These are phyloP conservation scores for Liasis olivaceus DNA, from an alignment of 2,797 vertebrate genomes.

Conservation along the genomic window DNA sequence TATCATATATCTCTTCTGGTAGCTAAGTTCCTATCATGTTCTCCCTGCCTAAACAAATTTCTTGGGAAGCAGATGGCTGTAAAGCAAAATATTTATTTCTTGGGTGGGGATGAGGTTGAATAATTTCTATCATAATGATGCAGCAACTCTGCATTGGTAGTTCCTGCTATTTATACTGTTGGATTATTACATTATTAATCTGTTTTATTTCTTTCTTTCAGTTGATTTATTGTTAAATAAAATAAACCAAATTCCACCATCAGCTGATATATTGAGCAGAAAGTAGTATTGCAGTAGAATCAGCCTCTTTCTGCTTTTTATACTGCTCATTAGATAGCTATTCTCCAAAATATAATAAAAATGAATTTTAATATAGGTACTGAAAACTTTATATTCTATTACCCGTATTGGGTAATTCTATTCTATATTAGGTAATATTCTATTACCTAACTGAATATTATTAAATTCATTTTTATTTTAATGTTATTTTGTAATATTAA, in stretches of 20 bases:
- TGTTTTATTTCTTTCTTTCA: slow-evolving; percentile 48
- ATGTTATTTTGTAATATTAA: slow-evolving; percentile 63
- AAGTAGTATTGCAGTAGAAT: slow-evolving; percentile 33
- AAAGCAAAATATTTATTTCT: not conserved
- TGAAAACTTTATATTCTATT: not conserved
- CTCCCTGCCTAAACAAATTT: fast-evolving
- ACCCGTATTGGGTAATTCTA: no score
- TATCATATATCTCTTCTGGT: not conserved
- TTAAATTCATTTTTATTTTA: slow-evolving; percentile 36
- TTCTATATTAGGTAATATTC: no score
- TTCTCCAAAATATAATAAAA: slow-evolving; percentile 55
- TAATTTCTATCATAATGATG: slow-evolving; percentile 5
- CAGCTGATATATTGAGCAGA: slow-evolving; percentile 16
- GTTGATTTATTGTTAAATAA: slow-evolving; percentile 23
- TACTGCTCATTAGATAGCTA: slow-evolving; percentile 58
- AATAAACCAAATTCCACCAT: not conserved
- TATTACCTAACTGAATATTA: not conserved
- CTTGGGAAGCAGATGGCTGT: not conserved
- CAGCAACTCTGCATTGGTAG: fast-evolving
- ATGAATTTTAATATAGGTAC: slow-evolving; percentile 6
- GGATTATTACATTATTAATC: not conserved
- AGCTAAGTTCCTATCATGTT: not conserved
- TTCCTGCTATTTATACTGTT: slow-evolving; percentile 36
- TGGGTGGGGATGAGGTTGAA: slow-evolving; percentile 3
- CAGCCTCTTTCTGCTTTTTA: slow-evolving; percentile 22